Evolutionary conservation across 2,797 vertebrate species (phyloP), one percentile per base, ranked within the genome.

Genomic region (Siniperca obscura): DNA sequence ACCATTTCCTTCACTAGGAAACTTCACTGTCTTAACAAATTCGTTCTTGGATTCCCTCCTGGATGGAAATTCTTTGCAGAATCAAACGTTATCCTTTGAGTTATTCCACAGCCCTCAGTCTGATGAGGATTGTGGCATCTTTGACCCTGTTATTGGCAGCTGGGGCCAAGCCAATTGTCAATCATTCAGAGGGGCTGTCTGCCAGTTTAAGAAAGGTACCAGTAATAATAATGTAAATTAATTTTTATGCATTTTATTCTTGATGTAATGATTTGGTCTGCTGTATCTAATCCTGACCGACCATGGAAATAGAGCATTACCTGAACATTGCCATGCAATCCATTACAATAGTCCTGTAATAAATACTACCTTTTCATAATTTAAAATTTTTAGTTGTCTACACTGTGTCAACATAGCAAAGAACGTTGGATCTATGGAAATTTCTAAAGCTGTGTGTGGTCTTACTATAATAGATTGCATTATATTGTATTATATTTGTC

Each of bases 191-290:
- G 93, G 78, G 65, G 90, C 92, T 10, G 93, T 96, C 48, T 96
- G 96, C 83, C 93, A 95, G 76, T 93, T 92, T 86, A 83, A 84
- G 25, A 95, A 95, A 94, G 95, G 95, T 96, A 87, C 74, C 40
- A 64, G n/a, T 69, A 11, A 66, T 66, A 57, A 38, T 17, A 36
- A 60, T 78, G 25, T 25, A 10, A 48, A 6, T 34, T 1, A 0
- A 14, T 64, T 30, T 48, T 14, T 16, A 27, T 48, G 22, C 5
- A 19, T 27, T 69, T 65, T 67, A 38, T 27, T 70, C 13, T 61
- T 52, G 10, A 73, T 53, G 21, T 13, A 8, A 55, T 36, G 4
- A 55, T 27, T 71, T 60, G 14, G 30, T 34, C 11, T 30, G 16
- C 65, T 11, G 7, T 21, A 19, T 46, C 36, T 22, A 6, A 34